phyloP scores from a whole-genome alignment of 1,140 invertebrate genomes.

The Batillaria attramentaria region DNA sequence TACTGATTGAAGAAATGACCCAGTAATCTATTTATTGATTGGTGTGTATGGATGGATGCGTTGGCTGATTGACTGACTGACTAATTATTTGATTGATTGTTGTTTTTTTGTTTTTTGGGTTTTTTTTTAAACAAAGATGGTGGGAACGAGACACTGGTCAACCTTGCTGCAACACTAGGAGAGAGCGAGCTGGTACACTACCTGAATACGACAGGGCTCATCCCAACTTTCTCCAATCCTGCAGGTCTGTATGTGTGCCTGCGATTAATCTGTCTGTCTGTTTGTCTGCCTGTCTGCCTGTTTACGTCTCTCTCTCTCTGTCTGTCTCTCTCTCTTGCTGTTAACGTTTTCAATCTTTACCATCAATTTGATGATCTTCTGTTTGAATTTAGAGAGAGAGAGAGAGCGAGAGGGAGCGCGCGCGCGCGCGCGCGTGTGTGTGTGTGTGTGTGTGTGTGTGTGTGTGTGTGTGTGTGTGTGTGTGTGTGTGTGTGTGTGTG shows the following conservation, averaged over 20 bases:
- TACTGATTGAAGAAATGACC: too few species aligned
- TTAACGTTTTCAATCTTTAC: too few species aligned
- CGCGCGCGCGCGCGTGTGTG: too few species aligned
- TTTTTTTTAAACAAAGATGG: background rate
- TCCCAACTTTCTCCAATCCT: background rate
- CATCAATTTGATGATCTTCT: too few species aligned
- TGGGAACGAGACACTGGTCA: background rate
- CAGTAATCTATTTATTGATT: background rate
- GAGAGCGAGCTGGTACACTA: background rate
- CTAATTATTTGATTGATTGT: background rate
- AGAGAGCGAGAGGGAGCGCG: too few species aligned
- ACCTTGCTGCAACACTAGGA: background rate
- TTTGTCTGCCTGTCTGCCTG: too few species aligned
- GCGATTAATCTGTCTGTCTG: too few species aligned
- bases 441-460: too few species aligned
- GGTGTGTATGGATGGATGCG: background rate
- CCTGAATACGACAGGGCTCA: background rate
- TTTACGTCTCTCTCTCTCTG: too few species aligned
- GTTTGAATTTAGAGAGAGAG: too few species aligned
- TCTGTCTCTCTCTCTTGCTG: background rate
- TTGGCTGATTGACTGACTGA: background rate
- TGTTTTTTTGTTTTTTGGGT: background rate
- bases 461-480: too few species aligned
- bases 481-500: too few species aligned
- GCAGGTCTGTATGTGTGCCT: background rate